Conservation (phyloP, 1,140 invertebrate genomes). For the Campoletis sonorensis region DNA sequence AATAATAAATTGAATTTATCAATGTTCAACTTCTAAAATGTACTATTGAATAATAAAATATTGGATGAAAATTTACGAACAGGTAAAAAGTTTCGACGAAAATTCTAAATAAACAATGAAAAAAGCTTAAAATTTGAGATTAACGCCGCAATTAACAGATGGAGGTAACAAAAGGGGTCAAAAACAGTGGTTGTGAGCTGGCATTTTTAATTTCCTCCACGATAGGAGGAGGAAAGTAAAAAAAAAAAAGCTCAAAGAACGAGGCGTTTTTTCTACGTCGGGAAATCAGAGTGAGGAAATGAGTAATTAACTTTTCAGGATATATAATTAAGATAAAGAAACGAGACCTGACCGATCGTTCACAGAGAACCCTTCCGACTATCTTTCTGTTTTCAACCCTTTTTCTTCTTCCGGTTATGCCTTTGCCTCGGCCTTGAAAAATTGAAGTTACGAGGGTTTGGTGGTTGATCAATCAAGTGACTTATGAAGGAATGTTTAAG, state of each 20-base stretch:
- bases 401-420: conserved; percentile 15
- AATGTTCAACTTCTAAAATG: too few relatives aligned
- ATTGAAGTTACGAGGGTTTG: conserved; percentile 33
- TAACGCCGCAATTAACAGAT: background rate
- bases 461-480: conserved; percentile 67
- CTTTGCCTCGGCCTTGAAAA: background rate
- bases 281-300: conserved; percentile 59
- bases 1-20: too few relatives aligned
- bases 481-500: conserved; percentile 54
- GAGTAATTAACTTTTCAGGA: conserved; percentile 73
- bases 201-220: too few relatives aligned
- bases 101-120: background rate
- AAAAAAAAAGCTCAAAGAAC: background rate
- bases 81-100: too few relatives aligned
- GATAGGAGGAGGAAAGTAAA: too few relatives aligned
- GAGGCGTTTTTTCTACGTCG: background rate
- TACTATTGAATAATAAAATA: too few relatives aligned
- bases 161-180: too few relatives aligned
- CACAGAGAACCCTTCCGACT: conserved; percentile 49
- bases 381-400: conserved; percentile 5
- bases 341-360: conserved; percentile 64
- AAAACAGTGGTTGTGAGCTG: too few relatives aligned
- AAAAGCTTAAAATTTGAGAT: background rate
- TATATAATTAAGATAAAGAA: conserved; percentile 71
- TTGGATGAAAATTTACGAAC: too few relatives aligned